phyloP scores from a whole-genome alignment of 2,888 invertebrate species.

The Drosophila atroscutellata region DNA sequence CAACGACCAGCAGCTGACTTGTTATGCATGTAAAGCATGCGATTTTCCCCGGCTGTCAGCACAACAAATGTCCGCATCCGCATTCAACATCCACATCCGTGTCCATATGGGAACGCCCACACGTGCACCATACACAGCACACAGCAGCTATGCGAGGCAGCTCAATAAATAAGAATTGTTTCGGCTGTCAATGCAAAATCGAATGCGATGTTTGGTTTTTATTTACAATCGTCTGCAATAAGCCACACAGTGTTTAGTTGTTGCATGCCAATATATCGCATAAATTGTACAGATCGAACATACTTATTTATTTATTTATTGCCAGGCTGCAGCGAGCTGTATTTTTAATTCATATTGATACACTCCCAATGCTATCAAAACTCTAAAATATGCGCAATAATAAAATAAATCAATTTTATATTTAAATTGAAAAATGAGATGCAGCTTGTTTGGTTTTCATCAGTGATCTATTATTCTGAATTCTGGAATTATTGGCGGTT shows the following conservation, averaged over 20 bases:
- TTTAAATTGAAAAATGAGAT: conserved; percentile 52
- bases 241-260: conserved; percentile 23
- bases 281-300: conserved; percentile 5
- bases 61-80: conserved; percentile 23
- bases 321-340: conserved; percentile 5
- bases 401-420: conserved; percentile 35
- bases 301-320: conserved; percentile 31
- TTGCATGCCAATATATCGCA: conserved; percentile 9
- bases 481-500: not conserved
- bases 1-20: conserved; percentile 23
- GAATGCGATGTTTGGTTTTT: conserved; percentile 47
- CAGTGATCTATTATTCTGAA: not conserved
- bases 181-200: conserved; percentile 40
- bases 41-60: conserved; percentile 45
- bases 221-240: conserved; percentile 44
- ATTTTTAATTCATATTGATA: conserved; percentile 18
- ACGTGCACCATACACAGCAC: conserved; percentile 13
- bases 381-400: conserved; percentile 42
- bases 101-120: conserved; percentile 34
- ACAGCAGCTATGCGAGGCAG: conserved; percentile 29
- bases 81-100: conserved; percentile 14
- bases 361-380: conserved; percentile 1
- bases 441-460: conserved; percentile 15
- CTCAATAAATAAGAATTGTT: conserved; percentile 52
- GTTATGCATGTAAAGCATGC: conserved; percentile 28